phyloP scores from a whole-genome alignment of 2,113 vertebrate species.

The Galbula dea region DNA sequence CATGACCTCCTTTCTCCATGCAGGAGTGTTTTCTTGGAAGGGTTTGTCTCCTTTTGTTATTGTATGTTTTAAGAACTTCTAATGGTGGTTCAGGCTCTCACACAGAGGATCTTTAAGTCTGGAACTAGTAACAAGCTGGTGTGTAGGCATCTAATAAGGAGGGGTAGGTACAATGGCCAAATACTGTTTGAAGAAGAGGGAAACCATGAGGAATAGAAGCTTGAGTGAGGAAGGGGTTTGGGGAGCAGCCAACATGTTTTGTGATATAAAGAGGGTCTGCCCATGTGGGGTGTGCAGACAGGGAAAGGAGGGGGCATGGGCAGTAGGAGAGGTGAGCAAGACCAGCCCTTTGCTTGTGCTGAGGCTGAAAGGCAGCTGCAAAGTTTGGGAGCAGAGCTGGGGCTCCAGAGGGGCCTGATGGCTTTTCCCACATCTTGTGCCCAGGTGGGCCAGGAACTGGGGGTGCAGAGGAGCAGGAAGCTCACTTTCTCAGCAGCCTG shows the following conservation, averaged over 20 bases:
- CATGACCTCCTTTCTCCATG: background rate
- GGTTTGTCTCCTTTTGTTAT: background rate
- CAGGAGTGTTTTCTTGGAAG: background rate
- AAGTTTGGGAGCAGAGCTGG: background rate
- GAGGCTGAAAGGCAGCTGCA: background rate
- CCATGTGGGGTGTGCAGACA: background rate
- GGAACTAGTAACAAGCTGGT: background rate
- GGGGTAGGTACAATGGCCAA: background rate
- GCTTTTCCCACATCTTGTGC: background rate
- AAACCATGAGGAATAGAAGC: background rate
- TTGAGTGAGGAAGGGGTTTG: background rate
- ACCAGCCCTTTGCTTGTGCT: background rate
- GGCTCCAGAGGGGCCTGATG: background rate
- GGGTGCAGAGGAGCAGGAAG: fast-evolving
- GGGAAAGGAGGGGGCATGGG: background rate
- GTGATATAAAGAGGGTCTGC: background rate
- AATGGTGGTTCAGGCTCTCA: background rate
- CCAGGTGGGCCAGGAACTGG: background rate
- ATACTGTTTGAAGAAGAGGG: background rate
- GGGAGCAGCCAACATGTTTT: background rate
- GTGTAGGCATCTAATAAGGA: background rate
- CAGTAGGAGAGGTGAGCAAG: background rate
- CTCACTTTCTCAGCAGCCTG: background rate
- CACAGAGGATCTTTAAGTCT: background rate
- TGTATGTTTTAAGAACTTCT: background rate